These are phyloP conservation scores for Catalaphyllia jardinei DNA, from an alignment of 64 coral and sea anemone genomes.

Conservation along the genomic window DNA sequence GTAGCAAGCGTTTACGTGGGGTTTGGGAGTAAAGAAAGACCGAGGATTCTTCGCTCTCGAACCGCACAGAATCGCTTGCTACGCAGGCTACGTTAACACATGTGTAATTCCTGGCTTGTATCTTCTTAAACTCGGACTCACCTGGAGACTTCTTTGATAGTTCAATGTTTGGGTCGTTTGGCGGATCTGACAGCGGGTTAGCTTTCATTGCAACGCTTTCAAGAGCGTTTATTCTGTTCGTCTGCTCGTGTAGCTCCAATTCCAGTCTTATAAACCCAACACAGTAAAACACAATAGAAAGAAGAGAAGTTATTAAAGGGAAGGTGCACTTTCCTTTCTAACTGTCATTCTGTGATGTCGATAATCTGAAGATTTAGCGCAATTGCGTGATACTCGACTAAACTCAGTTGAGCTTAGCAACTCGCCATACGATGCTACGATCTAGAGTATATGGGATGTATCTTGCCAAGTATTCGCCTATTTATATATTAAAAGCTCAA, in stretches of 20 bases:
- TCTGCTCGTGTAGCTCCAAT: conserved; percentile 31
- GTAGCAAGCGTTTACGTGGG: too few relatives aligned
- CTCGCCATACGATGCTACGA: too few relatives aligned
- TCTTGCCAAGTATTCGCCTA: too few relatives aligned
- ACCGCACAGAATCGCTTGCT: too few relatives aligned
- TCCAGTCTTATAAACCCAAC: conserved; percentile 57
- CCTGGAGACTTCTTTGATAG: not conserved
- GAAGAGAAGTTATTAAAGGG: conserved; percentile 6
- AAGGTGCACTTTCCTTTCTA: not conserved
- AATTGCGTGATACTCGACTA: too few relatives aligned
- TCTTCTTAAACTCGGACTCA: not conserved
- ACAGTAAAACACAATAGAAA: conserved; percentile 24
- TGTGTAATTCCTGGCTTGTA: not conserved
- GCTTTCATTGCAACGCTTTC: not conserved
- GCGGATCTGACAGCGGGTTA: too few relatives aligned
- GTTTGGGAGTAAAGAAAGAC: too few relatives aligned
- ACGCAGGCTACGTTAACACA: too few relatives aligned
- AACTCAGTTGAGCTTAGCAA: too few relatives aligned
- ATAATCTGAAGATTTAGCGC: not conserved
- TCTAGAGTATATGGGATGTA: not conserved
- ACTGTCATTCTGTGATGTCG: not conserved
- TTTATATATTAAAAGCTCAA: not conserved
- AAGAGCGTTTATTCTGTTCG: conserved; percentile 21
- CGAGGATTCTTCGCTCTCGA: too few relatives aligned
- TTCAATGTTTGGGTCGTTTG: too few relatives aligned